These are phyloP conservation scores for Tanytarsus gracilentus DNA, from an alignment of 2,888 invertebrate genomes.

Conservation along the genomic window DNA sequence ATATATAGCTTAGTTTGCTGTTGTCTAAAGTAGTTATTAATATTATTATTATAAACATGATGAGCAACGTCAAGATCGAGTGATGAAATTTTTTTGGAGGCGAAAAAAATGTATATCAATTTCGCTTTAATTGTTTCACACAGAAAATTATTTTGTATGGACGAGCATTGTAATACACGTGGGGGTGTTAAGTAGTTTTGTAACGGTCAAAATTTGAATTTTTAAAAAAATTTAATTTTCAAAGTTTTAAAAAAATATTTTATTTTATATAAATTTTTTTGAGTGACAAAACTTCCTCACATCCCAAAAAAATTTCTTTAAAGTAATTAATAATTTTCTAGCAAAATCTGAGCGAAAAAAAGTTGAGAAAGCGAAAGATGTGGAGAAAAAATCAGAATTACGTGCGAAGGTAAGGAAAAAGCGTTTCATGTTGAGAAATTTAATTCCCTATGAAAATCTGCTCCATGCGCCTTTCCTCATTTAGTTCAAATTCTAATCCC, in stretches of 20 bases:
- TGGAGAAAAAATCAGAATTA: neutral
- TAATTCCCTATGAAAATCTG: slow-evolving; percentile 7
- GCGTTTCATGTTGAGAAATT: slow-evolving; percentile 2
- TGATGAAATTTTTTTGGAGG: too few relatives aligned
- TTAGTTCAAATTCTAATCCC: neutral
- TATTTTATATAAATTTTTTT: too few relatives aligned
- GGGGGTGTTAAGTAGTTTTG: too few relatives aligned
- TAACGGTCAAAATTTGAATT: neutral
- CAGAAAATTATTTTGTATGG: too few relatives aligned
- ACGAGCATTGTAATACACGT: neutral
- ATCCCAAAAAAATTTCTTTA: neutral
- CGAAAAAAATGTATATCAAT: neutral
- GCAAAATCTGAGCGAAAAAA: slow-evolving; percentile 3
- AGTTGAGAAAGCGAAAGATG: too few relatives aligned
- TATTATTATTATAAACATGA: neutral
- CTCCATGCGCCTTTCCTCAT: neutral
- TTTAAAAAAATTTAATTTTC: too few relatives aligned
- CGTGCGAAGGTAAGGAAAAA: slow-evolving; percentile 19
- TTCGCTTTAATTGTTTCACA: slow-evolving; percentile 19
- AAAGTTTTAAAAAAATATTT: too few relatives aligned
- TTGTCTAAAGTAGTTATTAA: too few relatives aligned
- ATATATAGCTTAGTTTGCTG: too few relatives aligned
- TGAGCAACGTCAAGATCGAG: neutral
- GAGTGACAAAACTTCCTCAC: too few relatives aligned
- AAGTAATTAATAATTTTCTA: slow-evolving; percentile 18